Base-by-base conservation (phyloP, 2,888 invertebrate species). In the Iselma pallidipennis region DNA sequence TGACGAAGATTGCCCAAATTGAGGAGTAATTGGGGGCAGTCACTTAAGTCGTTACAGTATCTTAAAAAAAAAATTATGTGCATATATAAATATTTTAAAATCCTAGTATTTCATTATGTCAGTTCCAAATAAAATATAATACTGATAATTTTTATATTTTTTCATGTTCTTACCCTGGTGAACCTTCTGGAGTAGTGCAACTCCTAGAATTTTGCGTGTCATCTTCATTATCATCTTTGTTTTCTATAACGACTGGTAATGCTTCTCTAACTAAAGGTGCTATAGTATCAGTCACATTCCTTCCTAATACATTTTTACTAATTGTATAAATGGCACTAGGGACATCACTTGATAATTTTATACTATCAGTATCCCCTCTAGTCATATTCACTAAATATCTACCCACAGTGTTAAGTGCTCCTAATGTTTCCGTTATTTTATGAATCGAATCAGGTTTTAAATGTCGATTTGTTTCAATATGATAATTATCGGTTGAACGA, bases 321-420 rank as follows among this genome's bases (percentile, higher is more conserved):
- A 93, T 87, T 0, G 91, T 91, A 76, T 92, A 91, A 50, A 92
- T 82, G 3, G 92, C 92, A 69, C 88, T 87, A 12, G 92, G 91
- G 28, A 92, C 80, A 69, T 86, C 86, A 66, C 86, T 84, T 2
- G 84, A 81, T 53, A 77, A 65, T 58, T 74, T 72, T 26, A 71
- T 67, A 55, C 84, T 71, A 55, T 76, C 78, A 57, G 81, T 66
- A 28, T 69, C 83, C 16, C 80, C 79, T 7, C 88, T 81, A 0
- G 90, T 93, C 85, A 92, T 91, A 73, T 93, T 93, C 0, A 95
- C 92, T 67, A 95, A 85, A 76, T 92, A 92, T 76, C 90, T 88
- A 0, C 94, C 94, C 0, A 95, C 91, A 1, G 94, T 93, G 70
- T 94, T 94, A 14, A 95, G 85, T 3, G 94, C 94, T 29, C 94